Evolutionary conservation across 2,113 vertebrate species (phyloP).

Genomic region (Syngnathus scovelli): DNA sequence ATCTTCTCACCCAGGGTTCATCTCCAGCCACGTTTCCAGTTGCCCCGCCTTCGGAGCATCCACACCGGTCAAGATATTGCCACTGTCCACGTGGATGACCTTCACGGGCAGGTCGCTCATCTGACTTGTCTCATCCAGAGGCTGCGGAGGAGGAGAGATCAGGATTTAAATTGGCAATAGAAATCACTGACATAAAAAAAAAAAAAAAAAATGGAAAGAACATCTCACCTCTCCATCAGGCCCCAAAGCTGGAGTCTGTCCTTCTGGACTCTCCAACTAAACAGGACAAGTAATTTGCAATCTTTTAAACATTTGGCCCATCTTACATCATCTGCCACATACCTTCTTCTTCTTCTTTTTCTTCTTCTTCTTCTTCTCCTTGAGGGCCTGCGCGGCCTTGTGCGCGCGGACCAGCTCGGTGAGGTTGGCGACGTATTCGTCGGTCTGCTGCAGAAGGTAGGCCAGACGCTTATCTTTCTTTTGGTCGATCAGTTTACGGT

Average conservation of each 20-base stretch:
- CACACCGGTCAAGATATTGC: slow-evolving; percentile 89
- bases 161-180: not conserved
- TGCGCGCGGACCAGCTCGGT: slow-evolving; percentile 93
- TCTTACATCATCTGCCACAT: not conserved
- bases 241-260: slow-evolving; percentile 76
- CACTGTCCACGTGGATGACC: slow-evolving; percentile 94
- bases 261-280: slow-evolving; percentile 83
- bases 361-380: slow-evolving; percentile 95
- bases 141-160: slow-evolving; percentile 64
- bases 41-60: slow-evolving; percentile 91
- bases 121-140: slow-evolving; percentile 94
- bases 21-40: slow-evolving; percentile 93
- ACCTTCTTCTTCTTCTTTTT: slow-evolving; percentile 81
- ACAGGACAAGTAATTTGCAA: not conserved
- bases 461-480: slow-evolving; percentile 98
- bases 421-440: slow-evolving; percentile 96
- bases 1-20: slow-evolving; percentile 85
- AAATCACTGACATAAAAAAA: slow-evolving; percentile 4
- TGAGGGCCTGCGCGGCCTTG: slow-evolving; percentile 92
- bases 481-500: slow-evolving; percentile 96
- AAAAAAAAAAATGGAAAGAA: not conserved
- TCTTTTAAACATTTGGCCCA: not conserved
- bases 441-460: slow-evolving; percentile 94
- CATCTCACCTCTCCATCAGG: slow-evolving; percentile 87
- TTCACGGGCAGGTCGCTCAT: slow-evolving; percentile 97